These are phyloP conservation scores for Zaprionus ghesquierei DNA, from an alignment of 1,140 invertebrate genomes.

Conservation along the genomic window DNA sequence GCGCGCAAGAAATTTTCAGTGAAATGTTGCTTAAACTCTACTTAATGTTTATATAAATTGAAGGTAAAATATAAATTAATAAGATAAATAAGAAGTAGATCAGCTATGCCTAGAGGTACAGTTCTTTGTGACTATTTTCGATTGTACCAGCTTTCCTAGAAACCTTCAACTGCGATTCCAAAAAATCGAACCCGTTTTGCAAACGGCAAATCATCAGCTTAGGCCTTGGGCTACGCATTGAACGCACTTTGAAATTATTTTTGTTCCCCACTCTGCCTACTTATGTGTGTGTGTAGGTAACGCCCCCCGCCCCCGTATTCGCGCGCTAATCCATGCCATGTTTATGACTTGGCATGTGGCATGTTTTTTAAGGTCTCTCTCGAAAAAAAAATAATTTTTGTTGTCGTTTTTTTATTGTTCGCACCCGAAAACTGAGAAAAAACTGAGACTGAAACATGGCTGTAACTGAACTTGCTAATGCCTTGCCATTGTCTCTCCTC, in stretches of 20 bases:
- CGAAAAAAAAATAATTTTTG: not conserved
- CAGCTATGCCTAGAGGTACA: too few relatives aligned
- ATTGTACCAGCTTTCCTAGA: not conserved
- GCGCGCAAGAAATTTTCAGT: not conserved
- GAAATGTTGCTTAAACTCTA: too few relatives aligned
- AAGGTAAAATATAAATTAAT: not conserved
- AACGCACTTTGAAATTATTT: constrained; percentile 47
- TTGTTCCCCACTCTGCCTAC: constrained; percentile 26
- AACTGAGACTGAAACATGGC: constrained; percentile 2
- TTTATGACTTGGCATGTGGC: constrained; percentile 41
- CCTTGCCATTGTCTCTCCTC: constrained; percentile 40
- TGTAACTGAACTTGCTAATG: constrained; percentile 54
- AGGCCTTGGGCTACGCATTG: constrained; percentile 53
- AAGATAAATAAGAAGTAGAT: not conserved
- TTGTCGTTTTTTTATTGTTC: constrained; percentile 32
- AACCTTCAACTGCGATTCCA: constrained; percentile 12
- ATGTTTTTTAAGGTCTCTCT: constrained; percentile 25
- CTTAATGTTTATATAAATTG: too few relatives aligned
- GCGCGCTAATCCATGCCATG: not conserved
- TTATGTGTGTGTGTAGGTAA: constrained; percentile 36
- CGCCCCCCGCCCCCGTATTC: not conserved
- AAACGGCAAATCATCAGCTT: constrained; percentile 73
- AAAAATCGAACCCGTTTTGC: constrained; percentile 11
- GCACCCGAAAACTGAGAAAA: constrained; percentile 10
- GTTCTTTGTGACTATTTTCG: not conserved